Evolutionary conservation across 2,888 invertebrate species (phyloP), one percentile per base, ranked within the genome.

Genomic region (Anodontia alba): DNA sequence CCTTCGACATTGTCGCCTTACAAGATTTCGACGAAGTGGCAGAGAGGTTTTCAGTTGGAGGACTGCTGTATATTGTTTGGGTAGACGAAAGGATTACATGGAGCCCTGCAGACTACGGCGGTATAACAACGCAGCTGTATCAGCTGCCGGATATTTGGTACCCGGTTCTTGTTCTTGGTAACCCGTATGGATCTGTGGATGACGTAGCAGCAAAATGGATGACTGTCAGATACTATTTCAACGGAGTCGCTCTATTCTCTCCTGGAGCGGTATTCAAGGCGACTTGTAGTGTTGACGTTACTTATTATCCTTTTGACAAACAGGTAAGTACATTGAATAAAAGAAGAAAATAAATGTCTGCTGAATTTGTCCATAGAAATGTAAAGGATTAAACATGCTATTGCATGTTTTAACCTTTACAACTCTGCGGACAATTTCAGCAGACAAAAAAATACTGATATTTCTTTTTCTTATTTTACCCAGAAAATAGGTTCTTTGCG

Each of bases 221-320:
- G 42, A 76, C 75, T 0, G 43, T 83, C 29, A 62, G 76, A 62
- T 38, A 69, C 17, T 51, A 74, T 8, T 68, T 46, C n/a, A 67
- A 57, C 74, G 82, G 79, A 10, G 43, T 46, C 26, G 71, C 74
- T 54, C 46, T 75, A 31, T 82, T 75, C 68, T 31, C 49, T 8
- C 54, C 72, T 20, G 68, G 78, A 3, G 62, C 72, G 2, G 66
- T 76, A 0, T 82, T 78, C 23, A 67, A 73, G 69, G 73, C 73
- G 10, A 70, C 78, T 0, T 82, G 82, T 57, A 23, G 46, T 12
- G 76, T 82, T 3, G 82, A 82, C 29, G 62, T 73, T 1, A 71
- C 82, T 0, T 82, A 76, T 42, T 82, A 76, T 38, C 82, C 82
- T 2, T 82, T 76, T 51, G 82, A 82, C 31, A 68, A 38, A 29